Base-by-base conservation (phyloP, 2,888 invertebrate genomes). In the Lasioglossum vierecki region DNA sequence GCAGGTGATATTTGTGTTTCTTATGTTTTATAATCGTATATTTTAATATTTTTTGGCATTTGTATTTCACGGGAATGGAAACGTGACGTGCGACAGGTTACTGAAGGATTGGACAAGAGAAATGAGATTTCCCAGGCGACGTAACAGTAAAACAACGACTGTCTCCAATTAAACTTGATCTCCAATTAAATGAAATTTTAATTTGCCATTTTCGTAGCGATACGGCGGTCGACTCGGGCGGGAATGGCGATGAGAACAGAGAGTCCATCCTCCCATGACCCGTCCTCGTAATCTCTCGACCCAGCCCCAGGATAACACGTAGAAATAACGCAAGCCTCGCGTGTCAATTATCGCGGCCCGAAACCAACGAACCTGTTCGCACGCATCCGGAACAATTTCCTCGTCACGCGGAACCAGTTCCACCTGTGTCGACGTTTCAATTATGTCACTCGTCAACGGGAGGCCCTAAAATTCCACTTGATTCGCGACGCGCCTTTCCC, bases 381-480 rank as follows among this genome's bases (percentile, higher is more conserved):
- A 63, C 49, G 79, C 71, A 89, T 89, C 77, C 85, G 82, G 89
- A 82, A 80, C 89, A 75, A 76, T 88, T 76, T 76, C 80, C 82
- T 82, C 80, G 82, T 70, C 78, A 70, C 41, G 41, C 30, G 77
- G 70, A 86, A 87, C 88, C 89, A 81, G 89, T 86, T 87, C 78
- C 82, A 79, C 46, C 77, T 60, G 76, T 53, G 80, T 68, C 68
- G 73, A 80, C 80, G 78, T 75, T 63, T 84, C 66, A 82, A 84
- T 89, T 89, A 87, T 82, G 79, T 85, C 85, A 89, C 76, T 77
- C 79, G 79, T 73, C 60, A 26, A 57, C 22, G 41, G 75, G 73
- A 13, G 44, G 81, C 26, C 76, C 76, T 70, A 76, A 63, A 84
- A 79, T 79, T 78, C 41, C 39, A 9, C 26, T 11, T 22, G 70